phyloP scores from a whole-genome alignment of 2,888 invertebrate genomes.

The Polyploca ridens region DNA sequence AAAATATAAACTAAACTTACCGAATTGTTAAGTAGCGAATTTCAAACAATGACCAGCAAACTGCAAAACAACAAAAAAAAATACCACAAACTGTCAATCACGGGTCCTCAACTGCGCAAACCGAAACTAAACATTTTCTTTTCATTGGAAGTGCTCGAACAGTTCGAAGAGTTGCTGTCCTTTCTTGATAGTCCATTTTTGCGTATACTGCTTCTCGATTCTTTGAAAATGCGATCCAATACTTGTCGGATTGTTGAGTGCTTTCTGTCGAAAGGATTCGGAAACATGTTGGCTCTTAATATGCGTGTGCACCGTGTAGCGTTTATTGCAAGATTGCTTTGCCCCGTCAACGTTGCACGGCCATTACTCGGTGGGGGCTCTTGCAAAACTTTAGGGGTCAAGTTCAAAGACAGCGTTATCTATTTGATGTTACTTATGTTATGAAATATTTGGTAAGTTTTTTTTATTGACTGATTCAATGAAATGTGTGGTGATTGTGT shows the following conservation, averaged over 20 bases:
- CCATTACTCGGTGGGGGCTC: constrained; percentile 26
- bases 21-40: constrained; percentile 40
- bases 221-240: constrained; percentile 84
- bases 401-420: constrained; percentile 47
- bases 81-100: constrained; percentile 37
- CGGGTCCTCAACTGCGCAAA: constrained; percentile 32
- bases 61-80: constrained; percentile 37
- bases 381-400: constrained; percentile 53
- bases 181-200: constrained; percentile 62
- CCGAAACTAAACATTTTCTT: constrained; percentile 37
- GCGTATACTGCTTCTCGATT: constrained; percentile 44
- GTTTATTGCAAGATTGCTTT: constrained; percentile 41
- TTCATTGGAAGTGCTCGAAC: constrained; percentile 41
- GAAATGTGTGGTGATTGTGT: constrained; percentile 1
- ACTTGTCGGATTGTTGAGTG: constrained; percentile 88
- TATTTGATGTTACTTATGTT: constrained; percentile 38
- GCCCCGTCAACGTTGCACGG: constrained; percentile 21
- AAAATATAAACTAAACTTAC: constrained; percentile 29
- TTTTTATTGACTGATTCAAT: constrained; percentile 18
- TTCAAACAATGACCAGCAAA: constrained; percentile 44
- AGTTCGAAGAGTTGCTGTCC: constrained; percentile 51
- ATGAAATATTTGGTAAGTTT: constrained; percentile 47
- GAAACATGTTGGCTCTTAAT: constrained; percentile 81
- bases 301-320: constrained; percentile 49
- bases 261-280: constrained; percentile 88